Base-by-base conservation (phyloP, 2,113 vertebrate genomes). In the Mustela lutreola region DNA sequence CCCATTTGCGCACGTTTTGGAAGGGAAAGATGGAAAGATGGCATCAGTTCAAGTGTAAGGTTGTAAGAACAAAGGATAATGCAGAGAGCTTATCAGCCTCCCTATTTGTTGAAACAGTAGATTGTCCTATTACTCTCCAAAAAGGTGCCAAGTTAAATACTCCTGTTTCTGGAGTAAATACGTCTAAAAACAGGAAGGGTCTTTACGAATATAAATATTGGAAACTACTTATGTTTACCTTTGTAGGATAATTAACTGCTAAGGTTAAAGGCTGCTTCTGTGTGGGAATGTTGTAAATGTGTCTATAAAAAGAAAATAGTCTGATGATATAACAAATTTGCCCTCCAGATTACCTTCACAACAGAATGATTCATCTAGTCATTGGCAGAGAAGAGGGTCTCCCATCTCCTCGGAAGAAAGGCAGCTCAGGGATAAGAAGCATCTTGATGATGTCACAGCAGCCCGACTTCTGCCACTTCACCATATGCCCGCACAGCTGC, bases 391-490 rank as follows among this genome's bases (percentile, higher is more conserved):
- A 21, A 82, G 67, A 33, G 95, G 42, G 28, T 98, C 98, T 10
- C 98, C 98, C 0, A 1, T 99, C 31, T 99, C 99, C 19, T 4
- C 92, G 2, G 99, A 99, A 90, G 99, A 99, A 79, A 99, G 98
- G 93, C 98, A 93, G 91, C 98, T 98, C 90, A 98, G 96, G 48
- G 99, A 99, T 89, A 99, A 97, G 97, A 99, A 99, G 97, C 99
- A 99, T 94, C 98, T 99, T 39, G 99, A 99, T 98, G 99, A 99
- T 87, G 98, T 99, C 98, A 99, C 99, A 67, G 98, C 99, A 4
- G 99, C 99, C 31, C 99, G 97, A 50, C 98, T 99, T 42, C 99
- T 99, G 9, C 99, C 99, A 0, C 99, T 99, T 33, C 99, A 99
- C 97, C 98, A 99, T 89, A 98, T 90, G 80, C 99, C 99, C 2